Base-by-base conservation (phyloP, 2,797 vertebrate genomes). In the Carduelis carduelis region DNA sequence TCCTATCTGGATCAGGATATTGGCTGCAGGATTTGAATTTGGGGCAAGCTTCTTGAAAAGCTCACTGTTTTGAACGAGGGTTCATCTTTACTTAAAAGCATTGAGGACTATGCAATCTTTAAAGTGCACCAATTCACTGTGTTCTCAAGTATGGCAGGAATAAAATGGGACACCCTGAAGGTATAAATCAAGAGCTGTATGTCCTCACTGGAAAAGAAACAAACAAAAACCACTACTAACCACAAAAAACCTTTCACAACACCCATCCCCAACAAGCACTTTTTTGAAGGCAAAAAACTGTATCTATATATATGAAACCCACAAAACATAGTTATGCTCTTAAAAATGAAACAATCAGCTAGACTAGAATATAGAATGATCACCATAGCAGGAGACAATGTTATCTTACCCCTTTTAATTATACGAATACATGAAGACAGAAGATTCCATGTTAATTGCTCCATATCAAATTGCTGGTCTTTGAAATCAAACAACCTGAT, bases 331-430 rank as follows among this genome's bases (percentile, higher is more conserved):
- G 18, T 61, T 79, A 39, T 24, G 9, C 44, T 64, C 47, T 68
- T 70, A 80, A 65, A 87, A 84, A 92, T 23, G 5, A 92, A 94
- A 78, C n/a, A 61, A 35, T 80, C 34, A 90, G 27, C 14, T 70
- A 68, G 47, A 69, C 11, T 41, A 90, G 50, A 78, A 55, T 57
- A 75, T 0, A 23, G 37, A 81, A 70, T 17, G 21, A 65, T 60
- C 57, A 43, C 12, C 55, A 56, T 0, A 39, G 23, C 68, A 68
- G 34, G 27, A 46, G 21, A 30, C 3, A 21, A 50, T 41, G 4
- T 16, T 75, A 64, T 53, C 24, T 43, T 68, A 46, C 2, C 41
- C 22, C 44, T 61, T 79, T 81, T 61, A 68, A 75, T 39, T 75
- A 50, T 23, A 65, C 0, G 0, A 90, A 41, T 24, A 71, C 8